Conservation (phyloP, 2,888 invertebrate genomes). For the Hyalella azteca region DNA sequence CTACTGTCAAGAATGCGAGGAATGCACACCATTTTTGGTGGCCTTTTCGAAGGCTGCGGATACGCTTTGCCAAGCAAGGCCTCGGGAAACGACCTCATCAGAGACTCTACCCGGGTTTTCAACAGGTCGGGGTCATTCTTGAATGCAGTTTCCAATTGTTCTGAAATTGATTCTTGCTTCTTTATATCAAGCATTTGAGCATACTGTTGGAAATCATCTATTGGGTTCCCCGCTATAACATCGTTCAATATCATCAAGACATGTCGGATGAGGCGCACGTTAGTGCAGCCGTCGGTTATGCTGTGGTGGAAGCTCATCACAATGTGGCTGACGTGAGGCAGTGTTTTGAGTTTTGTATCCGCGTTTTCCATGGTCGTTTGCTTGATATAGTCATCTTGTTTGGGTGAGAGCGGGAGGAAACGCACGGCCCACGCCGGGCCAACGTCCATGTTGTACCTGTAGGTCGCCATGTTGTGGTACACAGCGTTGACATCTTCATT, state of each 20-base stretch:
- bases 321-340: conserved; percentile 17
- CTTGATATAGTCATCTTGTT: conserved; percentile 2
- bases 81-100: not conserved
- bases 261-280: conserved; percentile 35
- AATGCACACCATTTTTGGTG: not conserved
- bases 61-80: not conserved
- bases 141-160: not conserved
- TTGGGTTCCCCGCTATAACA: conserved; percentile 7
- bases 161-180: not conserved
- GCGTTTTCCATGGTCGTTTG: not conserved
- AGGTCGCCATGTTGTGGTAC: not conserved
- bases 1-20: not conserved
- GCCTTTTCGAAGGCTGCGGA: conserved; percentile 3
- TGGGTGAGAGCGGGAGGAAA: not conserved
- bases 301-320: conserved; percentile 41
- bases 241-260: conserved; percentile 40
- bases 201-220: conserved; percentile 39
- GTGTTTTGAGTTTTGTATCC: not conserved
- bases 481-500: not conserved
- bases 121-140: not conserved
- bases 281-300: conserved; percentile 42
- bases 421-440: not conserved
- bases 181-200: not conserved
- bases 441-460: not conserved
- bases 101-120: not conserved